Base-by-base conservation (phyloP, 2,888 invertebrate genomes). In the Andrena flavipes region DNA sequence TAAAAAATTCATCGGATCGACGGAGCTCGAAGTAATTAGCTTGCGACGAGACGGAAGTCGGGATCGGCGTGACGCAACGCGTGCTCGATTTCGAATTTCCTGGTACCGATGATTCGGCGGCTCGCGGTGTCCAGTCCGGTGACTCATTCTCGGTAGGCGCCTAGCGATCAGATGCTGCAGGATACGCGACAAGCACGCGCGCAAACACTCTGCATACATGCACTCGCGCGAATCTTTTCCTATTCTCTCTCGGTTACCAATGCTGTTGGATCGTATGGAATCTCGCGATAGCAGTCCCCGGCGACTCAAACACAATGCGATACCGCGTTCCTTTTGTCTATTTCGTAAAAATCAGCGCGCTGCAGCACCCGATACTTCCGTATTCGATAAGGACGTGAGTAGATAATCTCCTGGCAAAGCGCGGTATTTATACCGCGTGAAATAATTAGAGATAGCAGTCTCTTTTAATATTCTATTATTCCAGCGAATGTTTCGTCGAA, bases 51-150 rank as follows among this genome's bases (percentile, higher is more conserved):
- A 78, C 73, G 72, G 74, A 77, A 71, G 63, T 30, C 49, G 71
- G 48, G 64, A 69, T 60, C 16, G 30, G 33, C 29, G 10, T 85
- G 85, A 89, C 82, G 85, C 76, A 82, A 87, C 35, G 23, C 87
- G 78, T 64, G 83, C 77, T 74, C 80, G 80, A 84, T 85, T 86
- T 88, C 65, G 64, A 85, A 73, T 89, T 88, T 88, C 88, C 76
- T 76, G 42, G 89, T 89, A 89, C 81, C 42, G 80, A 86, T 86
- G 88, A 89, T 89, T 88, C 84, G 72, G 68, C 59, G 56, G 48
- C 67, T 81, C 60, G 13, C 42, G 26, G 64, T 60, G 59, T 73
- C 76, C 79, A 67, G 48, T 29, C 35, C 33, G 4, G 13, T 88
- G 87, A 88, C 29, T 88, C 88, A 88, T 70, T 67, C 70, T 10